Percentiles rank a stretch among this genome's conserved stretches.
These are phyloP conservation scores for Lophotriccus pileatus DNA, from an alignment of 2,797 vertebrate species.

Conservation along the genomic window DNA sequence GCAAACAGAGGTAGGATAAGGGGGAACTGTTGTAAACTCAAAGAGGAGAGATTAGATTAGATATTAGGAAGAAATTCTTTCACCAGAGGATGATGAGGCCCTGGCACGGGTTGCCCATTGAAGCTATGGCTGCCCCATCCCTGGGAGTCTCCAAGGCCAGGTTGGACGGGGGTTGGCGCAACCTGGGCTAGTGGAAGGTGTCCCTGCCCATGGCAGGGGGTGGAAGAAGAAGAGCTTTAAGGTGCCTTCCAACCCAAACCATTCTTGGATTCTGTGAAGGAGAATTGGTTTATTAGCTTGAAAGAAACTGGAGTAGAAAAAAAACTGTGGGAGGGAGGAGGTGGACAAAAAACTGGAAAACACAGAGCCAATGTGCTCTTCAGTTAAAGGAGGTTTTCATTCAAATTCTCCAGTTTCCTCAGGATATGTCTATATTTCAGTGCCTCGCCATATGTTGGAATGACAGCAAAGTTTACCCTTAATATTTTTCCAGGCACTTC, in stretches of 20 bases:
- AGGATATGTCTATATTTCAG: conserved; percentile 33
- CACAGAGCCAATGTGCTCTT: neutral
- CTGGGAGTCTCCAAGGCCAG: neutral
- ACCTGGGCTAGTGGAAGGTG: neutral
- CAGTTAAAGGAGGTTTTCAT: neutral
- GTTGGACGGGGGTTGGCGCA: accelerated
- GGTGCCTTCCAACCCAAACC: neutral
- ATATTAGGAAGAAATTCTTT: neutral
- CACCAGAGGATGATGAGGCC: neutral
- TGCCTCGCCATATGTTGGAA: conserved; percentile 53
- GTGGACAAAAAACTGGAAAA: neutral
- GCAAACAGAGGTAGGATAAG: neutral
- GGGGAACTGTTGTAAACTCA: neutral
- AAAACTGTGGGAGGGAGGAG: neutral
- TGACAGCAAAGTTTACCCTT: conserved; percentile 49
- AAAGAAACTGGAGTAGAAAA: neutral
- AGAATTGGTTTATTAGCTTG: neutral
- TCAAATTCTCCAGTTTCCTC: conserved; percentile 7
- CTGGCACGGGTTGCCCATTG: neutral
- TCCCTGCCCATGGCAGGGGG: neutral
- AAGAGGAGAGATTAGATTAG: neutral
- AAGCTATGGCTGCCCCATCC: neutral
- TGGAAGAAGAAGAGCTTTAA: neutral
- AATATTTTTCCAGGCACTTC: conserved; percentile 53
- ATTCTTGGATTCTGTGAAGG: neutral